Evolutionary conservation across 1,140 invertebrate genomes (phyloP).

Genomic region (Zeugodacus cucurbitae): DNA sequence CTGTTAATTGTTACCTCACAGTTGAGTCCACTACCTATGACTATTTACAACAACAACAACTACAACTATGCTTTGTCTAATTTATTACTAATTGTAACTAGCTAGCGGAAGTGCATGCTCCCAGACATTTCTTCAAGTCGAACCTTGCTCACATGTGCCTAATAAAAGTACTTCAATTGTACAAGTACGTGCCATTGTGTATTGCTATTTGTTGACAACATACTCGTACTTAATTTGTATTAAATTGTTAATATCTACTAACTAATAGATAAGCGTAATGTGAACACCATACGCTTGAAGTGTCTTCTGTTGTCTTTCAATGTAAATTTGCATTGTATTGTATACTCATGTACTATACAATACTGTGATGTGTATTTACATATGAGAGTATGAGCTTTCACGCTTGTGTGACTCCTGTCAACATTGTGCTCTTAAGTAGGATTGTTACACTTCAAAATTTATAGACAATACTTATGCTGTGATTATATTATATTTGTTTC

Average conservation of each 20-base stretch:
- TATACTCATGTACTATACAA: neutral
- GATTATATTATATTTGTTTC: neutral
- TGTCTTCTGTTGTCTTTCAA: neutral
- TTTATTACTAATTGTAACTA: neutral
- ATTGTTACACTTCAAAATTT: slow-evolving; percentile 10
- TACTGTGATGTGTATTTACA: neutral
- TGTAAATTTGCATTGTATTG: neutral
- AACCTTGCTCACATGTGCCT: neutral
- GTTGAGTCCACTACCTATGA: neutral
- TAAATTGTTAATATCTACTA: slow-evolving; percentile 16
- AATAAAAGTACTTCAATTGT: neutral
- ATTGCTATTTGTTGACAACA: neutral
- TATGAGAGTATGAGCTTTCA: too few species aligned
- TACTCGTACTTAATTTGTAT: neutral
- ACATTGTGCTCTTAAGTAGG: neutral
- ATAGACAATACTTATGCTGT: neutral
- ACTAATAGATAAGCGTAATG: neutral
- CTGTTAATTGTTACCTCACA: neutral
- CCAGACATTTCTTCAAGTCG: neutral
- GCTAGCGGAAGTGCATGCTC: neutral
- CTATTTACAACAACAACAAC: neutral
- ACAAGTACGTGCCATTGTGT: neutral
- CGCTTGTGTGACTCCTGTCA: neutral
- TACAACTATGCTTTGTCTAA: neutral
- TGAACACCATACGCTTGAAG: neutral